Evolutionary conservation across 2,113 vertebrate species (phyloP), one percentile per base, ranked within the genome.

Genomic region (Rhynchopsitta pachyrhyncha): DNA sequence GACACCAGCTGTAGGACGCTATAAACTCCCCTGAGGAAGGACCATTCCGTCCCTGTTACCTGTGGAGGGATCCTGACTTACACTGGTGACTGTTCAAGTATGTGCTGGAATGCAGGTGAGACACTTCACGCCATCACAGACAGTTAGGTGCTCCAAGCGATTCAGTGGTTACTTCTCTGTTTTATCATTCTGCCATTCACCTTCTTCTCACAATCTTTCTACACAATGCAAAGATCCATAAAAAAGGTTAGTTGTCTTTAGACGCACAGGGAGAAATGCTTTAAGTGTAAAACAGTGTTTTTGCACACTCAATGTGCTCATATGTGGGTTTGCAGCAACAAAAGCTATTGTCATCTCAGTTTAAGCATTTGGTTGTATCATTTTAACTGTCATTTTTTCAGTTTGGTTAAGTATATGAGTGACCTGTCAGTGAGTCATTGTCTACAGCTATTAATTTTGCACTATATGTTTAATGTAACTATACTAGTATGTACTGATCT

Each of bases 71-170:
- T 69, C 33, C 50, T 85, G n/a, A 27, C 25, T 78, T 69, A 42
- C 55, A 25, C 17, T 62, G 9, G 14, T 70, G 55, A 14, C 7
- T 62, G 69, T 35, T 2, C 17, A 71, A 49, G 24, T 24, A 37
- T 12, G 1, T 37, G 5, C n/a, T 60, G 33, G 57, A 64, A 76
- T 49, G 31, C 4, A 59, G 16, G 9, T 31, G 27, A 76, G 76
- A 68, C 4, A 3, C 14, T 79, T 88, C 13, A 5, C 7, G 41
- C 17, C 39, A 49, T 70, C 41, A 53, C 27, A 3, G 7, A 31
- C 7, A 49, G 8, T 4, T 42, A 53, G 7, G 8, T 73, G 27
- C 16, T 16, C 6, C 1, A 4, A 50, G 11, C 0, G 1, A 18
- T 49, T 71, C 20, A 46, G 25, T 6, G 49, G 18, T n/a, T 66